Conservation (phyloP, 2,113 vertebrate genomes). For the Leuciscus idus region DNA sequence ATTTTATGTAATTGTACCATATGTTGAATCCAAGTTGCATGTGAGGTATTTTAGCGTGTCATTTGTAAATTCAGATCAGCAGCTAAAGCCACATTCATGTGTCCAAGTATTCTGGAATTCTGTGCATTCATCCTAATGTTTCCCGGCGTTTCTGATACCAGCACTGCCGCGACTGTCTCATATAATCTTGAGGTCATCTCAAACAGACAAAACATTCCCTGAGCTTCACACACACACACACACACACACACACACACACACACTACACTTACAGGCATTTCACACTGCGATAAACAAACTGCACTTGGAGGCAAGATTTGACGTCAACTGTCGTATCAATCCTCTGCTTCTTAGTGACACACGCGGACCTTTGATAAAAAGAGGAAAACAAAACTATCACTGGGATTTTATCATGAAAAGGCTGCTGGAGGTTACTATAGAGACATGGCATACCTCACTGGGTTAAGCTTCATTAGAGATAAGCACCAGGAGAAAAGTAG, state of each 20-base stretch:
- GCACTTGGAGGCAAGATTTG: conserved; percentile 23
- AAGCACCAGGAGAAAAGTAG: conserved; percentile 33
- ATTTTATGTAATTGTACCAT: neutral
- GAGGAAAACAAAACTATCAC: conserved; percentile 26
- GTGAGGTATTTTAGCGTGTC: neutral
- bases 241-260: neutral
- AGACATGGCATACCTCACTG: conserved; percentile 52
- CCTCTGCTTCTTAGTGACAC: conserved; percentile 43
- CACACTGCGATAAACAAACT: conserved; percentile 40
- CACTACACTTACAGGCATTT: conserved; percentile 36
- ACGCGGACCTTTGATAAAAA: conserved; percentile 30
- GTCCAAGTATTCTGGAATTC: conserved; percentile 2
- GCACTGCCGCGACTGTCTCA: conserved; percentile 28
- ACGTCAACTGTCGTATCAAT: conserved; percentile 39
- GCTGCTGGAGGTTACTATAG: conserved; percentile 59
- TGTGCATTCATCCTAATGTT: neutral
- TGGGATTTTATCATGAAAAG: conserved; percentile 47
- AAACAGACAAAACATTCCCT: conserved; percentile 54
- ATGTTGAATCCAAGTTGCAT: neutral
- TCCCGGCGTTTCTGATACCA: neutral
- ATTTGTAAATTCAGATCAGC: conserved; percentile 3
- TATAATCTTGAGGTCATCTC: conserved; percentile 49
- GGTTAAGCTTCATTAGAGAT: conserved; percentile 49
- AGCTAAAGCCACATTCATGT: neutral
- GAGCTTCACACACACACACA: conserved; percentile 43